A percentile compares a stretch with the other conserved stretches of the same genome.
phyloP scores from a whole-genome alignment of 2,797 vertebrate species.

The Nannoperca obscura region DNA sequence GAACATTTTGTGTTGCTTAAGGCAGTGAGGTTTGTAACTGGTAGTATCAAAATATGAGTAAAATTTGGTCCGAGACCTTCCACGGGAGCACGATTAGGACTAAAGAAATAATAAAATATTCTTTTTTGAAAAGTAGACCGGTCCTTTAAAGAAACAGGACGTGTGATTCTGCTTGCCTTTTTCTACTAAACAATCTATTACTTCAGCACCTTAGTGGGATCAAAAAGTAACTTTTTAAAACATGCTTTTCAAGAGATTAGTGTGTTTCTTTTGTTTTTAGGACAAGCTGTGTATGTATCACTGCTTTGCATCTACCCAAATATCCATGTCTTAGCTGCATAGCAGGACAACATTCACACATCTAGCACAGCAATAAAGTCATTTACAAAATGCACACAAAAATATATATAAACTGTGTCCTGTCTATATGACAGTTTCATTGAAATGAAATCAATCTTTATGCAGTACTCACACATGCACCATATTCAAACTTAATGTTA shows the following conservation, averaged over 20 bases:
- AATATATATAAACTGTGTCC: constrained; percentile 53
- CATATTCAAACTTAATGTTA: constrained; percentile 37
- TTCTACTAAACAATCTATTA: constrained; percentile 11
- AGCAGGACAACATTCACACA: constrained; percentile 63
- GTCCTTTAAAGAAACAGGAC: constrained; percentile 22
- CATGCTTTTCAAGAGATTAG: constrained; percentile 53
- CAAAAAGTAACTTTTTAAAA: constrained; percentile 37
- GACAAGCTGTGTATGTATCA: constrained; percentile 48
- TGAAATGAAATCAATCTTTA: constrained; percentile 38
- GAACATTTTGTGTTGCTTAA: constrained; percentile 63
- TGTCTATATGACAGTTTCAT: constrained; percentile 42
- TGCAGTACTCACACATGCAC: constrained; percentile 31
- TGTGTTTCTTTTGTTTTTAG: constrained; percentile 53
- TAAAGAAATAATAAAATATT: constrained; percentile 43
- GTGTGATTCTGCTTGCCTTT: neutral
- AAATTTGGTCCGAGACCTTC: constrained; percentile 82
- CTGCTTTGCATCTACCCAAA: constrained; percentile 43
- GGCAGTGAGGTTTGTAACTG: constrained; percentile 71
- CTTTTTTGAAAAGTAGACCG: constrained; percentile 30
- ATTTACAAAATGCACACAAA: constrained; percentile 72
- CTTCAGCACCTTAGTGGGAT: constrained; percentile 30
- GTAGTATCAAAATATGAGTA: constrained; percentile 63
- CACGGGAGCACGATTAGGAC: constrained; percentile 51
- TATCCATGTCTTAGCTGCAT: constrained; percentile 52
- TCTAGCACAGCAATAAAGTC: constrained; percentile 73